Conservation (phyloP, 2,113 vertebrate genomes). For the Notothenia coriiceps region DNA sequence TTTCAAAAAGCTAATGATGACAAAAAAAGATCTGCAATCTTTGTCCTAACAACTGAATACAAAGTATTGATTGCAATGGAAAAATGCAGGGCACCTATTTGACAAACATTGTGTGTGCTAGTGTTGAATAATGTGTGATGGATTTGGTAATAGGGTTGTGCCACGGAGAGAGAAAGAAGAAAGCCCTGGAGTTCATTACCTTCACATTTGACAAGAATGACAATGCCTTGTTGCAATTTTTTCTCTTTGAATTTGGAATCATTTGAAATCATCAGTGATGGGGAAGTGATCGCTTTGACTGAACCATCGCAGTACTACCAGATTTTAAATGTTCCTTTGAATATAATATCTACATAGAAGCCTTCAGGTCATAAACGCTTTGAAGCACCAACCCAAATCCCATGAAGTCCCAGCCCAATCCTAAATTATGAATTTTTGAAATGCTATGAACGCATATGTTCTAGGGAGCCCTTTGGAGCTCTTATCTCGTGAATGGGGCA, state of each 20-base stretch:
- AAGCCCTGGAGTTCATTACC: not conserved
- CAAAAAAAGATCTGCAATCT: not conserved
- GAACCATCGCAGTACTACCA: not conserved
- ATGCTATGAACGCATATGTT: constrained; percentile 62
- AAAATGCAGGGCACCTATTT: not conserved
- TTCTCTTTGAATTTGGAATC: not conserved
- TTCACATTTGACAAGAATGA: not conserved
- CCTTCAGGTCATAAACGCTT: constrained; percentile 37
- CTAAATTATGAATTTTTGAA: constrained; percentile 62
- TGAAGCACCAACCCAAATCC: constrained; percentile 34
- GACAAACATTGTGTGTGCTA: not conserved
- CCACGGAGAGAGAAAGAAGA: not conserved
- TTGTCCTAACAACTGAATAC: not conserved
- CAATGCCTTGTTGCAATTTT: not conserved
- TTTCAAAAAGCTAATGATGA: not conserved
- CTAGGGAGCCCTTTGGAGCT: constrained; percentile 44
- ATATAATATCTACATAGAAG: constrained; percentile 23
- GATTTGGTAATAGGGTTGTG: not conserved
- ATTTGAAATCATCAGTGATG: constrained; percentile 9
- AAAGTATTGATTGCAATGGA: not conserved
- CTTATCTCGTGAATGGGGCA: constrained; percentile 49
- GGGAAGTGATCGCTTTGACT: not conserved
- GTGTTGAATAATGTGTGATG: not conserved
- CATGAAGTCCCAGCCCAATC: constrained; percentile 35
- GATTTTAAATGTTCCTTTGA: constrained; percentile 9